Evolutionary conservation across 35 echinoderm and acorn worm genomes (phyloP).

Genomic region (Ophiothrix spiculata): DNA sequence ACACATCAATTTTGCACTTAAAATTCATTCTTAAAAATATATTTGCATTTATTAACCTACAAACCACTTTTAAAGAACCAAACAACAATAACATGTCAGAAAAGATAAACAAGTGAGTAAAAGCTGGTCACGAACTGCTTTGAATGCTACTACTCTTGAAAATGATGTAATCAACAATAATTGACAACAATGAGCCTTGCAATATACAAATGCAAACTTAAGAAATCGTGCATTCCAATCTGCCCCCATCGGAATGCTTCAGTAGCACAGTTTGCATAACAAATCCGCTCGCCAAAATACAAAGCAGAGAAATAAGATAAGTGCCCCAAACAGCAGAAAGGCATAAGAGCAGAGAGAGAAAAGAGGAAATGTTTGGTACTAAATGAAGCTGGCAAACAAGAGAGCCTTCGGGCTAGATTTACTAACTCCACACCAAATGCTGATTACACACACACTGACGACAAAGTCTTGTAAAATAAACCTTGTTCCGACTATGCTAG

Average conservation of each 20-base stretch:
- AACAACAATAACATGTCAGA: too few relatives aligned
- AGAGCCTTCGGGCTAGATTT: not conserved
- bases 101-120: too few relatives aligned
- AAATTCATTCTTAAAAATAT: too few relatives aligned
- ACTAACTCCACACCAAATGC: not conserved
- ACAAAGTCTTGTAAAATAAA: not conserved
- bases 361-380: slow-evolving; percentile 6
- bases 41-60: too few relatives aligned
- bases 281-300: not conserved
- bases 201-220: too few relatives aligned
- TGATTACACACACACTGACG: not conserved
- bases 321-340: slow-evolving; percentile 5
- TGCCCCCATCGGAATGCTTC: not conserved
- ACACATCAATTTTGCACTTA: too few relatives aligned
- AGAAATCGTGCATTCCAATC: too few relatives aligned
- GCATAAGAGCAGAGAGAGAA: slow-evolving; percentile 3
- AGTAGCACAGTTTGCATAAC: not conserved
- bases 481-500: not conserved
- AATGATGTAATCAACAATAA: too few relatives aligned
- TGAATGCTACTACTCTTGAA: too few relatives aligned
- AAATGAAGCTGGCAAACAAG: slow-evolving; percentile 13
- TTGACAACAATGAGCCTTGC: too few relatives aligned
- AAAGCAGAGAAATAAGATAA: not conserved
- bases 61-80: too few relatives aligned
- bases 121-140: too few relatives aligned